Evolutionary conservation across 2,113 vertebrate genomes (phyloP).

Genomic region (Acanthisitta chloris): DNA sequence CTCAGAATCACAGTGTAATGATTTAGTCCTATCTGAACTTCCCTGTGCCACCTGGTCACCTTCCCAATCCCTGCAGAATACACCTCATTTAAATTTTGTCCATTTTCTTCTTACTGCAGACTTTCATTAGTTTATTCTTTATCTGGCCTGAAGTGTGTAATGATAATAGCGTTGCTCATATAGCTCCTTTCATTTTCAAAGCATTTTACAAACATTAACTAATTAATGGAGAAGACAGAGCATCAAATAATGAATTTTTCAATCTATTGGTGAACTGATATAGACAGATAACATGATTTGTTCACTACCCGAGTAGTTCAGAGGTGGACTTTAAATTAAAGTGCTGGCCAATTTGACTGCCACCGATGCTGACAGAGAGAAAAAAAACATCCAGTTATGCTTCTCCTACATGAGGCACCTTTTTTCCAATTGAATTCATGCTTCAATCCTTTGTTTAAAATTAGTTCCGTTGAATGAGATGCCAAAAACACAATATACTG

Average conservation of each 20-base stretch:
- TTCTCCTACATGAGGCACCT: not conserved
- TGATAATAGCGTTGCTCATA: conserved; percentile 1
- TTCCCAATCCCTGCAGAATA: not conserved
- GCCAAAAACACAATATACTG: not conserved
- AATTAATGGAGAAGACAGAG: conserved; percentile 49
- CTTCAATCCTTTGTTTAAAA: conserved; percentile 6
- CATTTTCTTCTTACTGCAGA: not conserved
- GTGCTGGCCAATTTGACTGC: not conserved
- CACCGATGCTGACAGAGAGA: not conserved
- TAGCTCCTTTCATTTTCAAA: conserved; percentile 21
- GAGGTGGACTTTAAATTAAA: conserved; percentile 7
- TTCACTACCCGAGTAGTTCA: conserved; percentile 15
- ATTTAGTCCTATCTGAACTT: conserved; percentile 1
- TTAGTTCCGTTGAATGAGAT: conserved; percentile 19
- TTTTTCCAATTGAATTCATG: not conserved
- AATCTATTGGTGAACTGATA: not conserved
- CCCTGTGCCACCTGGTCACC: not conserved
- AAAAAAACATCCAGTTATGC: not conserved
- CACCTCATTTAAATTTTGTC: conserved; percentile 27
- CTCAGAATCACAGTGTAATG: not conserved
- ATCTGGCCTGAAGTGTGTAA: conserved; percentile 13
- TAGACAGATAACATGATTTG: conserved; percentile 19
- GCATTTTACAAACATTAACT: conserved; percentile 43
- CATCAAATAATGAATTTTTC: conserved; percentile 21
- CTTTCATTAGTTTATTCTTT: conserved; percentile 34